Percentiles rank a stretch among this genome's conserved stretches.
Evolutionary conservation across 2,797 vertebrate genomes (phyloP).

Genomic region (Enteromius fasciolatus): DNA sequence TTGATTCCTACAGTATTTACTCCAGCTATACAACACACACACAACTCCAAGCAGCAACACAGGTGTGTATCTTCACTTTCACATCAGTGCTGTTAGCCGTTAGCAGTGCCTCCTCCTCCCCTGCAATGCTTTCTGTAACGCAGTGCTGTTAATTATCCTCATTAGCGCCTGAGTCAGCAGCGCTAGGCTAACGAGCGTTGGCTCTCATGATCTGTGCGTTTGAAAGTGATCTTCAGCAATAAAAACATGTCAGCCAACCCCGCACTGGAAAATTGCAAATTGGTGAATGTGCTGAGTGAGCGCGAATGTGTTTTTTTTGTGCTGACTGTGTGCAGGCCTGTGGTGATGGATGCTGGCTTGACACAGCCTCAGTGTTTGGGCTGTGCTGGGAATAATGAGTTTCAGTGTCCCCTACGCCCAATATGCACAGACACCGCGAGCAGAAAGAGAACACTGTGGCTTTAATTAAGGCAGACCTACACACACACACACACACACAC

Average conservation of each 20-base stretch:
- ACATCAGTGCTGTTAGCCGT: constrained; percentile 63
- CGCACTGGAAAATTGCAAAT: constrained; percentile 92
- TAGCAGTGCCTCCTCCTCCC: constrained; percentile 76
- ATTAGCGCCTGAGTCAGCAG: constrained; percentile 84
- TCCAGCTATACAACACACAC: not conserved
- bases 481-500: constrained; percentile 38
- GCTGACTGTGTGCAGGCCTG: constrained; percentile 90
- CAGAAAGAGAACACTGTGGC: constrained; percentile 87
- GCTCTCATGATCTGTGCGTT: constrained; percentile 95
- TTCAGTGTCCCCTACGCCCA: constrained; percentile 97
- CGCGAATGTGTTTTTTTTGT: constrained; percentile 77
- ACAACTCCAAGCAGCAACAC: not conserved
- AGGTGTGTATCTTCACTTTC: constrained; percentile 37
- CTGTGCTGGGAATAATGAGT: constrained; percentile 98
- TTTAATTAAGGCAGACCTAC: constrained; percentile 95
- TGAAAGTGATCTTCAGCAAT: constrained; percentile 93
- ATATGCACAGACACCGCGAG: constrained; percentile 88
- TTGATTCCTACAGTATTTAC: not conserved
- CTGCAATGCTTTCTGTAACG: constrained; percentile 87
- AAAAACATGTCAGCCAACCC: constrained; percentile 90
- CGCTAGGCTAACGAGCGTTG: constrained; percentile 85
- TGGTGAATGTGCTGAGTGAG: constrained; percentile 91
- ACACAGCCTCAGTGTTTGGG: constrained; percentile 99
- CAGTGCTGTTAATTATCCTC: constrained; percentile 94
- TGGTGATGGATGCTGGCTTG: constrained; percentile 99